Base-by-base conservation (phyloP, 2,113 vertebrate species). In the Holacanthus passer region DNA sequence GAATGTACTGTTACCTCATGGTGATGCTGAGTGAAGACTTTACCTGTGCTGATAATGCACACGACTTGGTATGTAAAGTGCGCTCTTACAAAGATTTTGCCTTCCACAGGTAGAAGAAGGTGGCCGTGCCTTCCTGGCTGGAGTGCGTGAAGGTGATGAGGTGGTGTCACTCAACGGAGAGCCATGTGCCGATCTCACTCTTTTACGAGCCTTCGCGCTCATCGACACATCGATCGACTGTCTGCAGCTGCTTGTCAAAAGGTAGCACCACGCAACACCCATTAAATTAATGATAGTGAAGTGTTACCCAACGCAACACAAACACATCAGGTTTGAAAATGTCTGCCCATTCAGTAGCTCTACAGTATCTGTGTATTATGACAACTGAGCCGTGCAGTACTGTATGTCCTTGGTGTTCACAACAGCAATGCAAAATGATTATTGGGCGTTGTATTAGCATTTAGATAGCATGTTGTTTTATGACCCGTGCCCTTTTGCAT, bases 111-210 rank as follows among this genome's bases (percentile, higher is more conserved):
- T 95, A 37, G 93, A 94, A 43, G 90, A 91, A 35, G 92, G 82
- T 89, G 96, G 98, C 63, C 95, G 94, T 81, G 98, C 97, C 17
- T 96, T 92, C 2, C 87, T 89, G 60, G 96, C 96, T 31, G 98
- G 97, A 39, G 91, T 99, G 63, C 94, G 91, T 74, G 96, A 97
- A 60, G 96, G 96, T 19, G 98, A 99, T 82, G 97, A 99, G 82
- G 94, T 98, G 69, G 94, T 99, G 66, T 97, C 97, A 1, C 95
- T 99, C 87, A 99, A 99, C 56, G 97, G 97, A 79, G 95, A 95
- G 66, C 93, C 96, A 0, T 98, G 97, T 70, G 94, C 93, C 10
- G 96, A 96, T 79, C 96, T 99, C 72, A 96, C 96, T 10, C 96
- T 98, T 50, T 83, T 95, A 12, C 95, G 97, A 81, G 96, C 96